phyloP scores from a whole-genome alignment of 2,113 vertebrate species.

The Muscicapa adusta region DNA sequence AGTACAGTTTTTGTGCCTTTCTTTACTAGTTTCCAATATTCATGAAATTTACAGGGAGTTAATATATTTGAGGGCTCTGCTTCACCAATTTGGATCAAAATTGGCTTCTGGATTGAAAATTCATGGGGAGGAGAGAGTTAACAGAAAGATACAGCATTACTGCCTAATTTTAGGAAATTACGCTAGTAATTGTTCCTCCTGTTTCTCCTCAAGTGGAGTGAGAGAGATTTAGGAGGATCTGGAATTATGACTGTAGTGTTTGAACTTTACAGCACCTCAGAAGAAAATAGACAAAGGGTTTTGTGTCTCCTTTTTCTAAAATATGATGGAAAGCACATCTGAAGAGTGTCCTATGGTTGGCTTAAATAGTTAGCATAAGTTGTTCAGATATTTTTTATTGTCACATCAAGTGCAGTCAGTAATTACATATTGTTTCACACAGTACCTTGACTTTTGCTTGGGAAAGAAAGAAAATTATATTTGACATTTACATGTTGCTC shows the following conservation, averaged over 20 bases:
- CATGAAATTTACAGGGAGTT: neutral
- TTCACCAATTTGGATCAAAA: neutral
- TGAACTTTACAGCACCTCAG: neutral
- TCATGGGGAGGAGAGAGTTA: neutral
- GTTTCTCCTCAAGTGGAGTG: neutral
- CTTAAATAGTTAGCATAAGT: neutral
- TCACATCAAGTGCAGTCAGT: neutral
- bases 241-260: neutral
- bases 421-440: neutral
- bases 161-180: neutral
- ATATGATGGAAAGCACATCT: neutral
- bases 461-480: neutral
- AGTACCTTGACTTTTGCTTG: neutral
- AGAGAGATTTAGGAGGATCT: neutral
- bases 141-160: neutral
- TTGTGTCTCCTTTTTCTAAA: neutral
- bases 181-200: fast-evolving
- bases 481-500: neutral
- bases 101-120: neutral
- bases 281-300: neutral
- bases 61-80: neutral
- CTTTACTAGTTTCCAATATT: neutral
- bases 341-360: neutral
- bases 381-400: neutral
- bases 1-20: neutral